Base-by-base conservation (phyloP, 2,888 invertebrate genomes). In the Epinotia nisella region DNA sequence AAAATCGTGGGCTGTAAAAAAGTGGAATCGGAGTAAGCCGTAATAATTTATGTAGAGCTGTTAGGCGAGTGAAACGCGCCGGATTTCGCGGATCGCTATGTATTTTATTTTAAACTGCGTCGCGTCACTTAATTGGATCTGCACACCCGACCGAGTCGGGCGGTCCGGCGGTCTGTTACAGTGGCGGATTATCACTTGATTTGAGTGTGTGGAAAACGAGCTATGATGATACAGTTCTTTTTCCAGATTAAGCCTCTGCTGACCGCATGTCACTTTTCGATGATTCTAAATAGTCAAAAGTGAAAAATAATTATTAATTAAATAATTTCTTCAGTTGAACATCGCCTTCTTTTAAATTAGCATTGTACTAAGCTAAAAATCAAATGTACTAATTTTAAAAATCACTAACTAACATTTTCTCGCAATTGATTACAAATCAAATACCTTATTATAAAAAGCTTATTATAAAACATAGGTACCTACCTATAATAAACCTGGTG, bases 41-140 rank as follows among this genome's bases (percentile, higher is more conserved):
- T 67, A 65, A 71, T 75, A 72, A 70, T 59, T 66, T 76, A 72
- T 71, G 75, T 70, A 70, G 67, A 62, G 70, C 74, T 61, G 70
- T 67, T 73, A 70, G 70, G 64, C 75, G 71, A 68, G 66, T 74
- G 70, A 72, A 76, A 61, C 70, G 74, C 74, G 65, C 66, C n/a
- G 72, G 75, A 74, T 77, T 78, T 78, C 76, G 71, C 70, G 71
- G 74, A 74, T 75, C 61, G 76, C 73, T 19, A 60, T 71, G 64
- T 76, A 75, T 78, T 80, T 81, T 77, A 77, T 78, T 79, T 75
- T 74, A 76, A 76, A 78, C 75, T 75, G 77, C 74, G 76, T 65
- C 69, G 71, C 71, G 75, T 24, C 59, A 64, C 76, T 77, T 81
- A 79, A 82, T 82, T 81, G 78, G 77, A 78, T 76, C 62, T 66